A percentile compares a stretch with the other conserved stretches of the same genome.
phyloP scores from a whole-genome alignment of 2,113 vertebrate genomes.

The Microcebus lehilahytsara region DNA sequence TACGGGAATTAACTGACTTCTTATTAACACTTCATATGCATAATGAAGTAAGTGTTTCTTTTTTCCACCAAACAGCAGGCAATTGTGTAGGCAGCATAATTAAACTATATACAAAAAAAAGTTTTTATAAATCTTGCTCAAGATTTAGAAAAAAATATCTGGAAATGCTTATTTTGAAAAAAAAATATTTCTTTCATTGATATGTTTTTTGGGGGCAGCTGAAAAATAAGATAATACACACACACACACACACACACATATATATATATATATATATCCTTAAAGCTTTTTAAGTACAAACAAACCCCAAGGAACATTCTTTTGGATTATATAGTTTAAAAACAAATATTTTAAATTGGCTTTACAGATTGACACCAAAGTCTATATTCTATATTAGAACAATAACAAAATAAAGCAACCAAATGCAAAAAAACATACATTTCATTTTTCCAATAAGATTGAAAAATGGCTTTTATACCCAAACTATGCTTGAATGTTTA shows the following conservation, averaged over 20 bases:
- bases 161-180: not conserved
- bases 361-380: not conserved
- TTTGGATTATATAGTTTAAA: not conserved
- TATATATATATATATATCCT: not conserved
- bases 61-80: not conserved
- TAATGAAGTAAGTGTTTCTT: slow-evolving; percentile 19
- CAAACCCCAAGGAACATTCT: slow-evolving; percentile 11
- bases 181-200: not conserved
- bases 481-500: not conserved
- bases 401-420: not conserved
- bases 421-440: not conserved
- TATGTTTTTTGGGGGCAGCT: not conserved
- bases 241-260: too few species aligned
- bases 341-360: not conserved
- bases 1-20: slow-evolving; percentile 3
- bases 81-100: slow-evolving; percentile 33
- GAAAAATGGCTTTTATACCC: not conserved
- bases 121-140: slow-evolving; percentile 31
- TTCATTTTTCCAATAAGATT: not conserved
- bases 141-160: not conserved
- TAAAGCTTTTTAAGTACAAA: slow-evolving; percentile 8
- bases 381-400: not conserved
- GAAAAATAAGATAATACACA: not conserved
- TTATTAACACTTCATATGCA: not conserved
- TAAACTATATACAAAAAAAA: not conserved